These are phyloP conservation scores for Spisula solida DNA, from an alignment of 2,888 invertebrate species.

Conservation along the genomic window DNA sequence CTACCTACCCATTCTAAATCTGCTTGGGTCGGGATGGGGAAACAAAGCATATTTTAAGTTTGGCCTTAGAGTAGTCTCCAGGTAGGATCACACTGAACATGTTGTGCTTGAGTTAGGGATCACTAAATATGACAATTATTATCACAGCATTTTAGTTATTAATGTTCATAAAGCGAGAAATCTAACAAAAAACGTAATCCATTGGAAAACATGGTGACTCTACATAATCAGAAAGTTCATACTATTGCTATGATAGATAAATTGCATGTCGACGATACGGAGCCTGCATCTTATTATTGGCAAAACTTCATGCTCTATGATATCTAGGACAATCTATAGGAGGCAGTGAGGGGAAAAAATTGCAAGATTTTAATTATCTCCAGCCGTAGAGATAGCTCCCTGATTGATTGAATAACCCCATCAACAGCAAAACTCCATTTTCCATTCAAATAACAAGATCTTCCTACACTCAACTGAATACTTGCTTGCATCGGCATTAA, in stretches of 20 bases:
- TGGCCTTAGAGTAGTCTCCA: background rate
- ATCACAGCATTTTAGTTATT: constrained; percentile 14
- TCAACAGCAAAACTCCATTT: constrained; percentile 18
- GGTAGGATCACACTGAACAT: background rate
- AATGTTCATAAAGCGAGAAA: background rate
- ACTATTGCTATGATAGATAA: background rate
- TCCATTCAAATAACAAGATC: constrained; percentile 26
- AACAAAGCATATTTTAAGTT: too few species aligned
- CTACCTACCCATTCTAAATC: too few species aligned
- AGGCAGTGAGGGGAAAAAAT: background rate
- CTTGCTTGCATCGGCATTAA: constrained; percentile 10
- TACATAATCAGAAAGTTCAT: constrained; percentile 3
- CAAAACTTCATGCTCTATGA: constrained; percentile 1
- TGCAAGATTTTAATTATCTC: constrained; percentile 9
- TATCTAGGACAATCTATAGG: constrained; percentile 3
- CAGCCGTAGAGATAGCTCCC: background rate
- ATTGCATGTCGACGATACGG: constrained; percentile 4
- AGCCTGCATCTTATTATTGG: constrained; percentile 4
- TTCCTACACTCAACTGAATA: background rate
- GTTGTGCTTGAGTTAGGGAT: background rate
- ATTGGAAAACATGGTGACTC: background rate
- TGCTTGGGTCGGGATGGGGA: too few species aligned
- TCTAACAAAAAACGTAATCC: background rate
- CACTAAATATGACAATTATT: background rate
- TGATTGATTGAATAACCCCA: constrained; percentile 23